A percentile compares a stretch with the other conserved stretches of the same genome.
Evolutionary conservation across 1,140 invertebrate genomes (phyloP).

Genomic region (Brachionus sp.): DNA sequence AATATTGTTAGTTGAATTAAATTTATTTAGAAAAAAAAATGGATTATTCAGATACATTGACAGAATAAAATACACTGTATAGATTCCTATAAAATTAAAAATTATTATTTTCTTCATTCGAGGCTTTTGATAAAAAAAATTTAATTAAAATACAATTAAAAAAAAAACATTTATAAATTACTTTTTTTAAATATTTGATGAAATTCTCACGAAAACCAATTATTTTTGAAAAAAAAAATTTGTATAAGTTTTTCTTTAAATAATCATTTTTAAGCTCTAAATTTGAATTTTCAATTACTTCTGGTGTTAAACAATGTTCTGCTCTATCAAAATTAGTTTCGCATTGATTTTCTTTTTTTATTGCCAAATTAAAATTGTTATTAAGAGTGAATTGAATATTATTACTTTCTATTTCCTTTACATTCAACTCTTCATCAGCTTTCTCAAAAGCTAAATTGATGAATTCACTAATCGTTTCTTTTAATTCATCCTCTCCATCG

Average conservation of each 20-base stretch:
- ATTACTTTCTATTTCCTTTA: background rate
- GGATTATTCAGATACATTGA: background rate
- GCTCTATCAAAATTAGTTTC: background rate
- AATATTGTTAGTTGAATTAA: background rate
- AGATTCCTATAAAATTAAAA: background rate
- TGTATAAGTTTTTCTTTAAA: background rate
- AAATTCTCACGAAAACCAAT: background rate
- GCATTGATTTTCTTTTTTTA: background rate
- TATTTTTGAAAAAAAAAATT: background rate
- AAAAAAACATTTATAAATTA: background rate
- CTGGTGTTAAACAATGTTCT: background rate
- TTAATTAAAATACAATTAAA: background rate
- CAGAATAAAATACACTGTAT: background rate
- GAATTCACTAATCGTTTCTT: background rate
- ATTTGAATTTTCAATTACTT: background rate
- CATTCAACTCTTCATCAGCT: background rate
- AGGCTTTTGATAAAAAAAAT: background rate
- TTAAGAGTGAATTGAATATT: background rate
- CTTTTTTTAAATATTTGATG: background rate
- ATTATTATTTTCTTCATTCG: background rate
- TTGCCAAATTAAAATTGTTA: background rate
- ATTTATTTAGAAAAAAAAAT: background rate
- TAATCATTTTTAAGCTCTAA: background rate
- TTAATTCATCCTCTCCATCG: background rate
- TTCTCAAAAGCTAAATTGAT: background rate